Base-by-base conservation (phyloP, 2,888 invertebrate genomes). In the Octonoba sinensis region DNA sequence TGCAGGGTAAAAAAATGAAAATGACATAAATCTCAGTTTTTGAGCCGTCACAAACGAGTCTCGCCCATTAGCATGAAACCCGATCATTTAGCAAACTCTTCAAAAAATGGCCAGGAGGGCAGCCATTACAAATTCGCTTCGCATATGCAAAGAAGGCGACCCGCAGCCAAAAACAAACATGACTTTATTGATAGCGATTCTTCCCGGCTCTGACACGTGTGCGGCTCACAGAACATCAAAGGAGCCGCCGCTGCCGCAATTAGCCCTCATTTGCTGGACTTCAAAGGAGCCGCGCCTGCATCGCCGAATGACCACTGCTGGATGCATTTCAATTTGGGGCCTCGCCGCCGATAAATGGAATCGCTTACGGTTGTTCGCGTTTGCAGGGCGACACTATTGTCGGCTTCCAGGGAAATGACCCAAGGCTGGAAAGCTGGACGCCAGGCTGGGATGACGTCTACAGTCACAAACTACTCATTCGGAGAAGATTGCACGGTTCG, bases 231-330 rank as follows among this genome's bases (percentile, higher is more conserved):
- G 36, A 36, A 36, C 36, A 72, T 72, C 72, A 72, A 72, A 72
- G 62, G 62, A 54, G 49, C 72, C 60, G 72, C 46, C 49, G 12
- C 22, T 47, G 47, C 70, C 27, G 62, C 62, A 72, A 72, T 72
- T 72, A 72, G 72, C 62, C 72, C 24, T 72, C 72, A 72, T 72
- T 72, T 72, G 51, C 16, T 36, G 60, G 24, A 72, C 72, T 51
- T 72, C 72, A 72, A 72, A 72, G 72, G 54, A 2, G 60, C 72
- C 72, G 72, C 72, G 27, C 64, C 62, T 18, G 24, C 51, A 54
- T 36, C 60, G 13, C 22, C 47, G 62, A 51, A 51, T 16, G 16
- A 62, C 47, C 56, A 71, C 24, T 44, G 20, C 59, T 44, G 44
- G 20, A 36, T 59, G 47, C 44, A 49, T 71, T 59, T 71, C 70